Conservation (phyloP, 2,797 vertebrate genomes). For the Spea hammondii region DNA sequence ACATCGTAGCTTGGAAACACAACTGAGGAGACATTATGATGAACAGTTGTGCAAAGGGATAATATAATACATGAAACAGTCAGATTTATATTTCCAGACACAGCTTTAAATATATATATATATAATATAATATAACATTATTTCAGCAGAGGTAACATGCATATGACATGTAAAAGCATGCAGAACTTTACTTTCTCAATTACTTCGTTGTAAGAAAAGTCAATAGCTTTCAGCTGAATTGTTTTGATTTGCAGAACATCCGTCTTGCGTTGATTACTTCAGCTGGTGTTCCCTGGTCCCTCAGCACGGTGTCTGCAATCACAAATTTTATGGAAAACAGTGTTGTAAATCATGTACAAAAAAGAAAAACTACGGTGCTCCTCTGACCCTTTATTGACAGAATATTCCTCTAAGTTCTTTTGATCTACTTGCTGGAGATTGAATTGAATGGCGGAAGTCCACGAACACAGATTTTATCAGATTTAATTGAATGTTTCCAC, state of each 20-base stretch:
- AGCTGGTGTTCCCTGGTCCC: constrained; percentile 93
- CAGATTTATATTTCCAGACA: too few relatives aligned
- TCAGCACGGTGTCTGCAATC: constrained; percentile 91
- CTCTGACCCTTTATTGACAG: constrained; percentile 26
- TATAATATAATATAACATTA: too few relatives aligned
- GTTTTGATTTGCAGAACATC: constrained; percentile 73
- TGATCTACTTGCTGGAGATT: constrained; percentile 52
- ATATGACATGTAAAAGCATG: too few relatives aligned
- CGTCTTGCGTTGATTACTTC: constrained; percentile 84
- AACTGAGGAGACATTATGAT: too few relatives aligned
- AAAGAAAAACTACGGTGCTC: constrained; percentile 66
- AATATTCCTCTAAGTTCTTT: constrained; percentile 38
- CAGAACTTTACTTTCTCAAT: too few relatives aligned
- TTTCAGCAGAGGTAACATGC: too few relatives aligned
- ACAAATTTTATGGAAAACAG: constrained; percentile 94
- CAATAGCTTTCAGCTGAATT: not conserved
- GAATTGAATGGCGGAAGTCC: not conserved
- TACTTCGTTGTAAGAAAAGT: not conserved
- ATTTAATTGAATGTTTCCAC: not conserved
- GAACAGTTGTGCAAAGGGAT: too few relatives aligned
- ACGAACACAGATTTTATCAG: constrained; percentile 10
- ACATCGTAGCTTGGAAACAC: too few relatives aligned
- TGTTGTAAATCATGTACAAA: constrained; percentile 90
- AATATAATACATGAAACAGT: too few relatives aligned
- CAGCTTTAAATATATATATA: too few relatives aligned